Evolutionary conservation across 2,113 vertebrate species (phyloP).

Genomic region (Choloepus hoffmanni): DNA sequence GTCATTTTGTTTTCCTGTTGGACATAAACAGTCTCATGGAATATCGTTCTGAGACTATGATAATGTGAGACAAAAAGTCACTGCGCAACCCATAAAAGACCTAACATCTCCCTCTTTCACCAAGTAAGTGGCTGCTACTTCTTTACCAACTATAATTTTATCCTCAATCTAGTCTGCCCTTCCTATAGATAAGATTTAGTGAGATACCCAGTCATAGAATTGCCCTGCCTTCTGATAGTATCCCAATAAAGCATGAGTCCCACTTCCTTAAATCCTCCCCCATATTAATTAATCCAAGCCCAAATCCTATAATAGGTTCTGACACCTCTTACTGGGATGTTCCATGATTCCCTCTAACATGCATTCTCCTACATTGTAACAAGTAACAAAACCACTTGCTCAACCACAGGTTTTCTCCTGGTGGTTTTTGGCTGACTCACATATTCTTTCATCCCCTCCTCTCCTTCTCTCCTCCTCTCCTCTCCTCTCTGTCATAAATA

Average conservation of each 20-base stretch:
- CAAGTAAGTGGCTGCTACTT: not conserved
- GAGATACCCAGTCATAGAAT: not conserved
- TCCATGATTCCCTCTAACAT: not conserved
- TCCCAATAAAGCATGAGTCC: not conserved
- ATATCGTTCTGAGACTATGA: not conserved
- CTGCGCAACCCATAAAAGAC: not conserved
- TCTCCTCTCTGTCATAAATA: not conserved
- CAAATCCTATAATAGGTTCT: not conserved
- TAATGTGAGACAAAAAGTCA: not conserved
- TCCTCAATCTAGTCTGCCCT: not conserved
- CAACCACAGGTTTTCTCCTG: not conserved
- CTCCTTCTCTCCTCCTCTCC: not conserved
- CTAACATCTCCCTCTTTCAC: not conserved
- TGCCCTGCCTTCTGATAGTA: not conserved
- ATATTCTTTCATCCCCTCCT: not conserved
- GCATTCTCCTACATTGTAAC: not conserved
- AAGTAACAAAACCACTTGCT: not conserved
- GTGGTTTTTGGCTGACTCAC: not conserved
- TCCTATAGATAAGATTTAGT: not conserved
- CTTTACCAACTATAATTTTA: not conserved
- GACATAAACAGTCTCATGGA: not conserved
- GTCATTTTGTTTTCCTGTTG: not conserved
- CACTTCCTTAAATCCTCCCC: not conserved
- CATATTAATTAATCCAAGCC: not conserved
- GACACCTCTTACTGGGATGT: not conserved